A percentile compares a stretch with the other conserved stretches of the same genome.
Conservation (phyloP, 2,888 invertebrate genomes). For the Anoncus sp. region DNA sequence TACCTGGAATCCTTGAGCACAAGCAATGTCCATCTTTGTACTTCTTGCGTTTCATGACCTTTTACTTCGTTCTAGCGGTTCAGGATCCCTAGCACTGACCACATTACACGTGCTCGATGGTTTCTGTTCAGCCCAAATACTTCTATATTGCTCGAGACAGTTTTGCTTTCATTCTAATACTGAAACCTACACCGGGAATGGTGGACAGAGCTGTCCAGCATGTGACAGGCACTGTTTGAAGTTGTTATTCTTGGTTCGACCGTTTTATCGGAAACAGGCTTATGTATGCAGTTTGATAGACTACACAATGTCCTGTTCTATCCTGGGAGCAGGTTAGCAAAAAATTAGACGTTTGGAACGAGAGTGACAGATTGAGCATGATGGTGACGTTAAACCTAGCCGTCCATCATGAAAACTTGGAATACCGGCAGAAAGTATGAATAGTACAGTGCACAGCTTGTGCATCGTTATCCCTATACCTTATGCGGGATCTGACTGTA, state of each 20-base stretch:
- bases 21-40: neutral
- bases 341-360: neutral
- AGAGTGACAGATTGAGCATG: too few relatives aligned
- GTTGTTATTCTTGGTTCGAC: neutral
- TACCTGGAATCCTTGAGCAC: slow-evolving; percentile 2
- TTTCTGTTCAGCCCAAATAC: slow-evolving; percentile 8
- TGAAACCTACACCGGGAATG: neutral
- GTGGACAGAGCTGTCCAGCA: neutral
- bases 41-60: slow-evolving; percentile 3
- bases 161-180: neutral
- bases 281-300: neutral
- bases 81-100: neutral
- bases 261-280: neutral
- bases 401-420: neutral
- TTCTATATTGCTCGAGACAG: slow-evolving; percentile 5
- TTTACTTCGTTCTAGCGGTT: neutral
- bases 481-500: neutral
- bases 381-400: neutral
- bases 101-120: neutral
- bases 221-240: neutral
- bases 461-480: neutral
- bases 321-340: neutral
- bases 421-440: neutral
- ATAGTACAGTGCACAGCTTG: neutral
- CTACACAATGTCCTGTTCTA: neutral